phyloP scores from a whole-genome alignment of 64 coral and sea anemone genomes.

The Stichodactyla helianthus region DNA sequence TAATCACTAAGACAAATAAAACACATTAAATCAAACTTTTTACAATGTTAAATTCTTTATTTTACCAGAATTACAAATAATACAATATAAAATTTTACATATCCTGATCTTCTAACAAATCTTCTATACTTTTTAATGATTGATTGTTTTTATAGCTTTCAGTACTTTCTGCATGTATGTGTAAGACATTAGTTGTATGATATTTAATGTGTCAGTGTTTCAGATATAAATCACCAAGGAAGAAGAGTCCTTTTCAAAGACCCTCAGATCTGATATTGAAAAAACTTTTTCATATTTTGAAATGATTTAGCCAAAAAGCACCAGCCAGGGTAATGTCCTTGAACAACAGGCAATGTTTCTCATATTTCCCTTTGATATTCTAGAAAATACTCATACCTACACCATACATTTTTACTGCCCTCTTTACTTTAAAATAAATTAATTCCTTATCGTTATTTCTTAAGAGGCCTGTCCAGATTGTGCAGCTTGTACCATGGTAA shows the following conservation, averaged over 20 bases:
- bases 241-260: too few species aligned
- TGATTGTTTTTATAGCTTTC: not conserved
- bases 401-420: not conserved
- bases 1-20: too few species aligned
- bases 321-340: too few species aligned
- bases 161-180: not conserved
- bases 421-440: not conserved
- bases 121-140: not conserved
- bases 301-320: too few species aligned
- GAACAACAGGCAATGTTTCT: too few species aligned
- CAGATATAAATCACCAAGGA: too few species aligned
- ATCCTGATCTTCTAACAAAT: not conserved
- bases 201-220: too few species aligned
- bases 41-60: not conserved
- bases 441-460: not conserved
- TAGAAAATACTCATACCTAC: not conserved
- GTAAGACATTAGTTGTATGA: not conserved
- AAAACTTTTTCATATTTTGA: too few species aligned
- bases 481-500: conserved; percentile 56
- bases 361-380: too few species aligned
- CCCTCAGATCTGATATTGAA: too few species aligned
- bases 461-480: not conserved
- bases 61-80: not conserved
- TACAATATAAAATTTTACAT: not conserved
- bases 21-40: too few species aligned